These are phyloP conservation scores for Microplitis deprimator DNA, from an alignment of 2,888 invertebrate species.

Conservation along the genomic window DNA sequence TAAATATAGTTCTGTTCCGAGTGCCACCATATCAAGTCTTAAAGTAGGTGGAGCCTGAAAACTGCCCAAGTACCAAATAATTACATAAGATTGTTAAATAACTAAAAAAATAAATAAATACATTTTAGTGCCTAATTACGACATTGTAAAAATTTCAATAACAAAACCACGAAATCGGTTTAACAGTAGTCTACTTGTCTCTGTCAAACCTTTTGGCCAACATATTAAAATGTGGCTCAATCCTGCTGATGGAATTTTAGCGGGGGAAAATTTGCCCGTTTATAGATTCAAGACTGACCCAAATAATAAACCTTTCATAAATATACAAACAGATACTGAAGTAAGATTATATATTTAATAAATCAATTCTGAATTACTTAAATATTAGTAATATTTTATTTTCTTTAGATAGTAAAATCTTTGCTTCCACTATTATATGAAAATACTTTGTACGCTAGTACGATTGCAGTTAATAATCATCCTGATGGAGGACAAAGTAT, in stretches of 20 bases:
- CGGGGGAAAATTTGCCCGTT: slow-evolving; percentile 31
- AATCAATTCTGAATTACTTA: not conserved
- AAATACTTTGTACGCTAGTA: not conserved
- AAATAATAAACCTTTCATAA: not conserved
- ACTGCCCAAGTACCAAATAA: no score
- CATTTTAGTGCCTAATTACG: not conserved
- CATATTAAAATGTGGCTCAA: slow-evolving; percentile 41
- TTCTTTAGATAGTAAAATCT: not conserved
- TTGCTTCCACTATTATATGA: not conserved
- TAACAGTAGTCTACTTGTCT: slow-evolving; percentile 6
- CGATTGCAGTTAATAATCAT: not conserved
- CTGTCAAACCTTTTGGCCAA: slow-evolving; percentile 35
- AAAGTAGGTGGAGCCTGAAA: no score
- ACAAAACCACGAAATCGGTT: slow-evolving; percentile 11
- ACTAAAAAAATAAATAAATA: not conserved
- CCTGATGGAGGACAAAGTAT: not conserved
- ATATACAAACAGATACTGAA: not conserved
- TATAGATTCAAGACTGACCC: slow-evolving; percentile 2
- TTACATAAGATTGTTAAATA: no score
- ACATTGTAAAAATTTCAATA: not conserved
- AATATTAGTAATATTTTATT: not conserved
- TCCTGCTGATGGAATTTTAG: slow-evolving; percentile 31
- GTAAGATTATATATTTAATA: not conserved
- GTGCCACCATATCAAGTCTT: no score
- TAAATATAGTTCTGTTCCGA: no score